Conservation (phyloP, 2,888 invertebrate species). For the Lycophotia porphyrea region DNA sequence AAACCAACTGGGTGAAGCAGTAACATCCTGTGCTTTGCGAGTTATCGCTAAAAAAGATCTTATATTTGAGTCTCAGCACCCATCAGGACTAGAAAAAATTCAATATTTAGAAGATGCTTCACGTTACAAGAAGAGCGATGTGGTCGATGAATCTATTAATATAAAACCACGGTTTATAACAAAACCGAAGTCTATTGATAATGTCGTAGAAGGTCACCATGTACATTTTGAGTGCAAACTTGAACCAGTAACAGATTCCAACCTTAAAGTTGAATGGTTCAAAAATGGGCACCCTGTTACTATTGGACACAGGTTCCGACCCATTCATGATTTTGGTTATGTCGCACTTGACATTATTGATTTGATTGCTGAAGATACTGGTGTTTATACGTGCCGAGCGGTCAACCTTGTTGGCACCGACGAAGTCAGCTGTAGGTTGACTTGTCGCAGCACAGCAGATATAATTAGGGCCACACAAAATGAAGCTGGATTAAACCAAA, state of each 20-base stretch:
- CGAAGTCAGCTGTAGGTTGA: slow-evolving; percentile 94
- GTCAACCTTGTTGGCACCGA: slow-evolving; percentile 97
- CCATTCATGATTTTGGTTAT: slow-evolving; percentile 99
- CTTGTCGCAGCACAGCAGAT: slow-evolving; percentile 94
- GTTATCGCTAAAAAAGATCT: slow-evolving; percentile 97
- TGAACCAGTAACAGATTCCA: slow-evolving; percentile 98
- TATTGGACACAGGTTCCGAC: slow-evolving; percentile 98
- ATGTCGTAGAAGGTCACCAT: slow-evolving; percentile 96
- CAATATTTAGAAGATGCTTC: slow-evolving; percentile 97
- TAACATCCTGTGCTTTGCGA: slow-evolving; percentile 97
- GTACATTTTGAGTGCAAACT: slow-evolving; percentile 99
- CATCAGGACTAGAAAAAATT: slow-evolving; percentile 97
- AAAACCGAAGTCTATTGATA: slow-evolving; percentile 96
- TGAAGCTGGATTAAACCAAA: slow-evolving; percentile 96
- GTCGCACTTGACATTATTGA: slow-evolving; percentile 99
- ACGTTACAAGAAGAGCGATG: slow-evolving; percentile 95
- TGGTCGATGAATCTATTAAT: slow-evolving; percentile 95
- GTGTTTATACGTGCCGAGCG: slow-evolving; percentile 97
- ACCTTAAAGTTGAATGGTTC: slow-evolving; percentile 99
- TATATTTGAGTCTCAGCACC: slow-evolving; percentile 96
- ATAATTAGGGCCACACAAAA: slow-evolving; percentile 96
- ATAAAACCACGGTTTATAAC: slow-evolving; percentile 96
- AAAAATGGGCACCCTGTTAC: slow-evolving; percentile 98
- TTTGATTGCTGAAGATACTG: slow-evolving; percentile 98
- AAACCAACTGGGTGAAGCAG: slow-evolving; percentile 98